A percentile compares a stretch with the other conserved stretches of the same genome.
Evolutionary conservation across 2,113 vertebrate species (phyloP).

Genomic region (Hemicordylus capensis): DNA sequence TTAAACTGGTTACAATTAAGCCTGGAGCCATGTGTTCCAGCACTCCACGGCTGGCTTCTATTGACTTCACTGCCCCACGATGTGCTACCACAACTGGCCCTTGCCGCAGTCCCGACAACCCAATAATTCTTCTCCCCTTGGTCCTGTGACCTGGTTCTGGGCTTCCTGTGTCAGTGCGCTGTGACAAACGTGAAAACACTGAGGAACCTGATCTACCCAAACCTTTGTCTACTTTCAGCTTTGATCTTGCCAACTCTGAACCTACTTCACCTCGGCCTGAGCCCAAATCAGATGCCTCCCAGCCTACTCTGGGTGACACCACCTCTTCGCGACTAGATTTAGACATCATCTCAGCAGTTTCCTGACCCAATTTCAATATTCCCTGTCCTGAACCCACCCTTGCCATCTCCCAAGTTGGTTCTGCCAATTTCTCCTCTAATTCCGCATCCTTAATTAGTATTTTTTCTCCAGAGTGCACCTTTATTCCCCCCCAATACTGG

Average conservation of each 20-base stretch:
- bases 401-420: not conserved
- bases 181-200: not conserved
- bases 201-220: not conserved
- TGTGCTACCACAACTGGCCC: not conserved
- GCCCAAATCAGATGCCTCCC: not conserved
- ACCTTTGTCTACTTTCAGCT: not conserved
- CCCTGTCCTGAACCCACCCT: not conserved
- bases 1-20: not conserved
- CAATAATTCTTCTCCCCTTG: slow-evolving; percentile 2
- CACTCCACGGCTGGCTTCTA: not conserved
- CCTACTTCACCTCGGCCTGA: not conserved
- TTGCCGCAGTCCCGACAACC: slow-evolving; percentile 5
- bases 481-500: not conserved
- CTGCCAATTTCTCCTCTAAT: not conserved
- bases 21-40: not conserved
- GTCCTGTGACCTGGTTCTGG: not conserved
- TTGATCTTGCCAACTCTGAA: not conserved
- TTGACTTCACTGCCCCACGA: not conserved
- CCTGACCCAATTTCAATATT: not conserved
- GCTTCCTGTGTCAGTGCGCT: not conserved
- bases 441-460: not conserved
- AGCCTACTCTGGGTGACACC: not conserved
- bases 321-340: not conserved
- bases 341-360: not conserved
- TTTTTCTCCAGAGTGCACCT: not conserved